phyloP scores from a whole-genome alignment of 2,888 invertebrate species.

The Micropterix aruncella region DNA sequence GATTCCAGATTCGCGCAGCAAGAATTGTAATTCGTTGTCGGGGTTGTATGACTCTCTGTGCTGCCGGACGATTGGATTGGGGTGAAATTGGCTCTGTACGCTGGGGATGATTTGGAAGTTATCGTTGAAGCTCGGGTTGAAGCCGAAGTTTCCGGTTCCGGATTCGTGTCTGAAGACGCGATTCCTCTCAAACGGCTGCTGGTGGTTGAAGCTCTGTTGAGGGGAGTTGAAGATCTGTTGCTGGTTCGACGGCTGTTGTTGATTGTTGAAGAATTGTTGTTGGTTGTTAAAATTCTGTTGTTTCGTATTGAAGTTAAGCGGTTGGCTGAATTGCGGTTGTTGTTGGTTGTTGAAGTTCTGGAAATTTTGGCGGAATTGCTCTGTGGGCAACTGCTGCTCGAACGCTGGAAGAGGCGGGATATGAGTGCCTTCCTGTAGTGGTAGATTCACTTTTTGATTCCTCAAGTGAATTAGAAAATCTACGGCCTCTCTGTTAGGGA shows the following conservation, averaged over 20 bases:
- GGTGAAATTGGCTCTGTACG: constrained; percentile 3
- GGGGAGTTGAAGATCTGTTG: constrained; percentile 12
- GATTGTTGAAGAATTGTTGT: constrained; percentile 15
- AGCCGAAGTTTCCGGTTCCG: constrained; percentile 48
- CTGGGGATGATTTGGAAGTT: constrained; percentile 14
- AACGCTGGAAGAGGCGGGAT: constrained; percentile 28
- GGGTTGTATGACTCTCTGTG: constrained; percentile 15
- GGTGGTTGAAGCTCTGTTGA: constrained; percentile 11
- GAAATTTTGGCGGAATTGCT: constrained; percentile 10
- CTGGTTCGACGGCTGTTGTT: constrained; percentile 4
- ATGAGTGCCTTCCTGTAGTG: constrained; percentile 34
- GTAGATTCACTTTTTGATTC: constrained; percentile 29
- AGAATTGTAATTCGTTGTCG: constrained; percentile 31
- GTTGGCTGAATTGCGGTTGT: constrained; percentile 5
- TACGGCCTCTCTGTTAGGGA: constrained; percentile 41
- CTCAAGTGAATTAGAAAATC: constrained; percentile 36
- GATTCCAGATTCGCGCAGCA: constrained; percentile 51
- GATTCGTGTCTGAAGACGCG: constrained; percentile 41
- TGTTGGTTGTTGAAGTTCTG: constrained; percentile 15
- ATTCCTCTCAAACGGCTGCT: constrained; percentile 22
- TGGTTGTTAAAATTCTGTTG: constrained; percentile 11
- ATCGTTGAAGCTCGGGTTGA: constrained; percentile 26
- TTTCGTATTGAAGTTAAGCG: constrained; percentile 13
- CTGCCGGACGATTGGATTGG: constrained; percentile 18
- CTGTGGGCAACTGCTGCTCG: constrained; percentile 9